Evolutionary conservation across 2,888 invertebrate genomes (phyloP), one percentile per base, ranked within the genome.

Genomic region (Dasysyrphus albostriatus): DNA sequence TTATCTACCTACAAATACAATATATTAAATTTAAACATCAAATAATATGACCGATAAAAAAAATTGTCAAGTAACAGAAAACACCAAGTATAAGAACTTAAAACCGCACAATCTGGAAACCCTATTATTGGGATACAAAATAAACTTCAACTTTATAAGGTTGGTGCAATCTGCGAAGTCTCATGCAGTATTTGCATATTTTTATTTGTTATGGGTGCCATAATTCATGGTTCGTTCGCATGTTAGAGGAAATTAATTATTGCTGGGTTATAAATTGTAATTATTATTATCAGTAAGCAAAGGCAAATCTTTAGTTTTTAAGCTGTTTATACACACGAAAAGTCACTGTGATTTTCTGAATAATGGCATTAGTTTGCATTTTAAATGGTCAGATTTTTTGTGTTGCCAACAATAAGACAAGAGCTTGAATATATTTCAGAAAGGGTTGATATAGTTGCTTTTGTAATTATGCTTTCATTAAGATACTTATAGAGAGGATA

Each of bases 141-240:
- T 49, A 49, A 9, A 51, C 51, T 37, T 37, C 37, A 8, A 34
- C 37, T 37, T 39, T 34, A n/a, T n/a, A 39, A 29, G n/a, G 10
- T 3, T 1, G 24, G 19, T 69, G 69, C 69, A 69, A 24, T 54
- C 19, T 51, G n/a, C 3, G 39, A 10, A 24, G 37, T 39, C 72
- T 73, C 76, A 77, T 84, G 81, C 76, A 67, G 76, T 44, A 77
- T 85, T 84, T 76, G 76, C 84, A 84, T 84, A 76, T 59, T 81
- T 76, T 76, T 72, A 84, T 84, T 84, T 84, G 75, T 84, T 70
- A 61, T 56, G 70, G 70, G 76, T 59, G 81, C 84, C 67, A 84
- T 84, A 84, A 85, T 85, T 85, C 81, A 81, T 85, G 67, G 81
- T 85, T 81, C 58, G 67, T 63, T 81, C 67, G 81, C 84, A 73